These are phyloP conservation scores for Saxidomus purpurata DNA, from an alignment of 1,140 invertebrate genomes.

Conservation along the genomic window DNA sequence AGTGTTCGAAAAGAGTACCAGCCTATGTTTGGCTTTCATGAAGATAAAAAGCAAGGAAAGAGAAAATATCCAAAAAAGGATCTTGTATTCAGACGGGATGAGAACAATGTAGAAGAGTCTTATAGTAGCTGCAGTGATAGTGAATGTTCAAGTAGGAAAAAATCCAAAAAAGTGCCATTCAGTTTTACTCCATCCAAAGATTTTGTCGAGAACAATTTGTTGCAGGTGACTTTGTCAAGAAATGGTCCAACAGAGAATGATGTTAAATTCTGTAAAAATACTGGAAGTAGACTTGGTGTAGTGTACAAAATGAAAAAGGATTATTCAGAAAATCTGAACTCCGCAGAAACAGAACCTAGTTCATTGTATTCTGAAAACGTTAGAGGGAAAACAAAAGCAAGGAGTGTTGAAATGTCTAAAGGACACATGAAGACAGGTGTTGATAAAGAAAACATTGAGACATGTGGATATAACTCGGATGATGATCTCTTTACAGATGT, in stretches of 20 bases:
- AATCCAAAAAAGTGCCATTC: not conserved
- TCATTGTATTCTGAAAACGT: not conserved
- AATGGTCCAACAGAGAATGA: not conserved
- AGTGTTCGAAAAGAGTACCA: not conserved
- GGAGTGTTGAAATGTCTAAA: not conserved
- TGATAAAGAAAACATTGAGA: not conserved
- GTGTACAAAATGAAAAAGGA: not conserved
- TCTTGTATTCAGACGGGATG: not conserved
- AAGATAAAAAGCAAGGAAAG: not conserved
- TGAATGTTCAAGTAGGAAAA: not conserved
- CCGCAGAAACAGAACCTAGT: not conserved
- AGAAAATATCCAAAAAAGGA: not conserved
- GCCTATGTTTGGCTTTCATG: not conserved
- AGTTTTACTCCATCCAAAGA: not conserved
- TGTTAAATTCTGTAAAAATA: not conserved
- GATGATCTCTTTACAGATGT: constrained; percentile 8
- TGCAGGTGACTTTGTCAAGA: not conserved
- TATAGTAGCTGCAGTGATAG: not conserved
- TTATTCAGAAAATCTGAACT: not conserved
- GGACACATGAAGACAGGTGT: not conserved
- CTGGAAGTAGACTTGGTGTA: not conserved
- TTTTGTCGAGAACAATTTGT: not conserved
- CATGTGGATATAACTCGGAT: not conserved
- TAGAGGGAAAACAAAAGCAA: not conserved
- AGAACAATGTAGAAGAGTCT: not conserved